Percentiles rank a stretch among this genome's conserved stretches.
Evolutionary conservation across 2,797 vertebrate species (phyloP).

Genomic region (Typhlichthys eigenmanni): DNA sequence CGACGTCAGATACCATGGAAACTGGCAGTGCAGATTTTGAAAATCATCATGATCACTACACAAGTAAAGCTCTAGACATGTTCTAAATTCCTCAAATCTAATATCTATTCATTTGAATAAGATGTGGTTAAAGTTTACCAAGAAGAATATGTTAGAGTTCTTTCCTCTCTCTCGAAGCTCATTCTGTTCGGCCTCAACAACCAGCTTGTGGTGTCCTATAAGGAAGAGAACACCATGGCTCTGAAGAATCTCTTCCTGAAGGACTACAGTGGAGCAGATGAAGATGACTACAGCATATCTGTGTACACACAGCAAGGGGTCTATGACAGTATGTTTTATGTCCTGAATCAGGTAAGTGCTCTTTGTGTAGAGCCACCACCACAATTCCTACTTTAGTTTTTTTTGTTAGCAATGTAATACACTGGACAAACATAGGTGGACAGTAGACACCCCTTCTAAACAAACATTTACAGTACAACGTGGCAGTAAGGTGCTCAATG

Average conservation of each 20-base stretch:
- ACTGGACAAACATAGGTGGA: neutral
- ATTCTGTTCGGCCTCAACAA: conserved; percentile 94
- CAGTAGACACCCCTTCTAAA: too few relatives aligned
- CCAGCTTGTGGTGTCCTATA: conserved; percentile 93
- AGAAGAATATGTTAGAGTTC: too few relatives aligned
- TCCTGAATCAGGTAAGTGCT: conserved; percentile 85
- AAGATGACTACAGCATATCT: conserved; percentile 88
- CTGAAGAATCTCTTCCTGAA: conserved; percentile 94
- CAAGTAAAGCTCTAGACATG: conserved; percentile 79
- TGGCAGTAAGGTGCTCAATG: too few relatives aligned
- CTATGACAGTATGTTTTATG: conserved; percentile 85
- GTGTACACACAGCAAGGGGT: conserved; percentile 85
- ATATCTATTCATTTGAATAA: too few relatives aligned
- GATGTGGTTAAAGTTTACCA: too few relatives aligned
- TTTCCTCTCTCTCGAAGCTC: conserved; percentile 72
- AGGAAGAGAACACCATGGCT: conserved; percentile 89
- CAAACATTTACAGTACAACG: too few relatives aligned
- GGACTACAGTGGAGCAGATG: conserved; percentile 85
- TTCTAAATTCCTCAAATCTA: neutral
- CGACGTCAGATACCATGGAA: conserved; percentile 91
- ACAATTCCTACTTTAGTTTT: neutral
- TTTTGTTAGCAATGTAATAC: neutral
- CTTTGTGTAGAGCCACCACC: neutral
- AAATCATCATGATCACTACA: conserved; percentile 94
- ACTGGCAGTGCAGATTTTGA: conserved; percentile 92